Conservation (phyloP, 2,888 invertebrate genomes). For the Selenia dentaria region DNA sequence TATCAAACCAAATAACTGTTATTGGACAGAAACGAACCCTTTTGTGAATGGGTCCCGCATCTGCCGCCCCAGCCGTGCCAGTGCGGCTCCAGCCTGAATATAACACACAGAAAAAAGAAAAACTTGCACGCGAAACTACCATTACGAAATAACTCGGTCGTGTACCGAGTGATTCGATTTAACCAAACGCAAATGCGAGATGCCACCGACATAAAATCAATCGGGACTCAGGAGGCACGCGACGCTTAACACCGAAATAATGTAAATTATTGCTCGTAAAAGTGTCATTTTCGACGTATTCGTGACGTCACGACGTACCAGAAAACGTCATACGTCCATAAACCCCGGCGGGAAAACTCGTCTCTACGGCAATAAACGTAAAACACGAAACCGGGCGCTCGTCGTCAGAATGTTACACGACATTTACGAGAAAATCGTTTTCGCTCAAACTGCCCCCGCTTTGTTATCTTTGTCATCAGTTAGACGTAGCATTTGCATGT, state of each 20-base stretch:
- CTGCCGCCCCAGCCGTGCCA: conserved; percentile 10
- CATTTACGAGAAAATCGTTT: conserved; percentile 61
- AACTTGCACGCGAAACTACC: conserved; percentile 73
- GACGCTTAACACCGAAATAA: conserved; percentile 80
- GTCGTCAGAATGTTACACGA: conserved; percentile 36
- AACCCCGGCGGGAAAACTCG: conserved; percentile 35
- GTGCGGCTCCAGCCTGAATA: conserved; percentile 22
- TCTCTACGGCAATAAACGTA: conserved; percentile 40
- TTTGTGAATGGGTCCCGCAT: conserved; percentile 28
- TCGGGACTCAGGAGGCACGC: conserved; percentile 79
- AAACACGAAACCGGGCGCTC: conserved; percentile 42
- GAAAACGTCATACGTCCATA: conserved; percentile 43
- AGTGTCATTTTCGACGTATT: conserved; percentile 81
- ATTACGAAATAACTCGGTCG: conserved; percentile 77
- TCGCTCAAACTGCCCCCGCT: conserved; percentile 63
- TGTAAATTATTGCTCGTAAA: conserved; percentile 83
- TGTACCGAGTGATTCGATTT: conserved; percentile 80
- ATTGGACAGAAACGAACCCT: conserved; percentile 24
- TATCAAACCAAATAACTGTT: conserved; percentile 25
- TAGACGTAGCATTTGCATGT: conserved; percentile 64
- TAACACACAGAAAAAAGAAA: conserved; percentile 51
- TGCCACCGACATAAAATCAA: conserved; percentile 81
- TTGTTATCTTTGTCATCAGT: conserved; percentile 73
- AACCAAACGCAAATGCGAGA: conserved; percentile 77
- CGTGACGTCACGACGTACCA: conserved; percentile 70